Conservation (phyloP, 2,888 invertebrate genomes). For the Diaperis boleti region DNA sequence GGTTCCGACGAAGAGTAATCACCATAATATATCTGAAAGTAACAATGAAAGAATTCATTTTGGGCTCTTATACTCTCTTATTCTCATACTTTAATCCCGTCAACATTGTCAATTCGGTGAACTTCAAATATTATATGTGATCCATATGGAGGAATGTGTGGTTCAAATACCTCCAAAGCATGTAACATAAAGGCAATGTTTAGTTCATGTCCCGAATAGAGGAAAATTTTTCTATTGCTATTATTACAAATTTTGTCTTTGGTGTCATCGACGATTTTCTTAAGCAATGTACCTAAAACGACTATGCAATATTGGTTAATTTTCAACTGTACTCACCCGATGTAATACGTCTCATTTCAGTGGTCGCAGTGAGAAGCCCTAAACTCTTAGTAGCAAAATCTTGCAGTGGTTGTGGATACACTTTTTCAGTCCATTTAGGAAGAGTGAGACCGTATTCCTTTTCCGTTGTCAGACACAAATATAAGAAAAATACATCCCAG, state of each 20-base stretch:
- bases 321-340: slow-evolving; percentile 57
- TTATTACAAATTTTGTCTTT: slow-evolving; percentile 1
- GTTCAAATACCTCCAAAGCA: slow-evolving; percentile 65
- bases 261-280: slow-evolving; percentile 17
- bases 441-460: slow-evolving; percentile 65
- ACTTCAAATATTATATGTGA: slow-evolving; percentile 55
- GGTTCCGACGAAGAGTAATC: slow-evolving; percentile 44
- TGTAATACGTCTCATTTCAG: slow-evolving; percentile 59
- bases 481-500: slow-evolving; percentile 71
- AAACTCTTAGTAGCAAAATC: slow-evolving; percentile 59
- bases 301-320: not conserved
- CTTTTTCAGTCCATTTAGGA: slow-evolving; percentile 68
- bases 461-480: slow-evolving; percentile 58
- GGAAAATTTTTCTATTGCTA: slow-evolving; percentile 47
- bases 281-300: slow-evolving; percentile 16
- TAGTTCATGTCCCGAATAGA: slow-evolving; percentile 69
- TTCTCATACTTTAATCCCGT: slow-evolving; percentile 54
- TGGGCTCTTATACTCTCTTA: too few species aligned
- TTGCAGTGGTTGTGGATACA: slow-evolving; percentile 49
- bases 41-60: not conserved
- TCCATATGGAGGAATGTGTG: slow-evolving; percentile 58
- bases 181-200: slow-evolving; percentile 67
- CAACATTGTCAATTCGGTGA: slow-evolving; percentile 49
- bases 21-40: slow-evolving; percentile 35
- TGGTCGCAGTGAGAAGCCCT: slow-evolving; percentile 60